Evolutionary conservation across 2,113 vertebrate genomes (phyloP).

Genomic region (Mustelus asterias): DNA sequence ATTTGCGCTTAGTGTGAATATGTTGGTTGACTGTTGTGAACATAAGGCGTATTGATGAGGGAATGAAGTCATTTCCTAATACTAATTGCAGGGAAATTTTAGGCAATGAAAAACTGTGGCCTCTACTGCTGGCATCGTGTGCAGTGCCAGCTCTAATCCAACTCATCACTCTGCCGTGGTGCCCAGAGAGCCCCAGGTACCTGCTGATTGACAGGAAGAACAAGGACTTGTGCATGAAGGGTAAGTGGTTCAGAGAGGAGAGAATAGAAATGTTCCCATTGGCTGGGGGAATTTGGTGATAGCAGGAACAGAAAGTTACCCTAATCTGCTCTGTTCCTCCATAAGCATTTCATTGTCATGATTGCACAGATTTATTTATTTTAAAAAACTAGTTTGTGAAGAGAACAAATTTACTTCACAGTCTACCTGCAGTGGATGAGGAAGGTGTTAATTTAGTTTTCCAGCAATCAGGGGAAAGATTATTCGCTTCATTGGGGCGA

Average conservation of each 20-base stretch:
- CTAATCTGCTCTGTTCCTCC: not conserved
- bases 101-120: slow-evolving; percentile 70
- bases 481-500: not conserved
- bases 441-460: not conserved
- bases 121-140: slow-evolving; percentile 76
- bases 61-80: not conserved
- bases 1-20: too few species aligned
- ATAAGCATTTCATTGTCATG: not conserved
- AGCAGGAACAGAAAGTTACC: not conserved
- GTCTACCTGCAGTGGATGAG: not conserved
- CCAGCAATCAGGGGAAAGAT: not conserved
- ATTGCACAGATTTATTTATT: not conserved
- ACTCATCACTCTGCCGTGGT: slow-evolving; percentile 73
- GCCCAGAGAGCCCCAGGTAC: slow-evolving; percentile 83
- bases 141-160: slow-evolving; percentile 76
- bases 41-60: not conserved
- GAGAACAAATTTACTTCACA: not conserved
- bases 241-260: slow-evolving; percentile 51
- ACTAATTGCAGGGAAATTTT: slow-evolving; percentile 67
- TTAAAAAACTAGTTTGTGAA: not conserved
- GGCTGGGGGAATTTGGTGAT: not conserved
- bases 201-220: slow-evolving; percentile 80
- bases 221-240: slow-evolving; percentile 66
- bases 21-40: not conserved
- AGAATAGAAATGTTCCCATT: not conserved